Conservation (phyloP, 2,113 vertebrate genomes). For the Ammodytes marinus region DNA sequence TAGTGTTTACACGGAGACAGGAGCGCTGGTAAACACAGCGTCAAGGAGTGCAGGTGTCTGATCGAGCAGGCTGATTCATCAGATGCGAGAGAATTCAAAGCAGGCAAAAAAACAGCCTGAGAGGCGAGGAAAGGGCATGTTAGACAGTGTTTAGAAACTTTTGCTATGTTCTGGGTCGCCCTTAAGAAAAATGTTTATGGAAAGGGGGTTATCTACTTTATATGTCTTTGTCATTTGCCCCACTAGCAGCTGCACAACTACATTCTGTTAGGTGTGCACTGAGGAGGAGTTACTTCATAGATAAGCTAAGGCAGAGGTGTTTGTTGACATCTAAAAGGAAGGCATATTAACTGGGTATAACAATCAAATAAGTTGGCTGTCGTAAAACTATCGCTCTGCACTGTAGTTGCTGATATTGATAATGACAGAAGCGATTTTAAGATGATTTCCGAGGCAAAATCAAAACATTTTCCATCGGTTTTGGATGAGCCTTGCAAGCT, state of each 20-base stretch:
- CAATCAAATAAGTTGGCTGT: background rate
- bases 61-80: constrained; percentile 62
- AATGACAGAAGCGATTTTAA: background rate
- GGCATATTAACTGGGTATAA: background rate
- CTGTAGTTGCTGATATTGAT: background rate
- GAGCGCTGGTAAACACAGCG: constrained; percentile 67
- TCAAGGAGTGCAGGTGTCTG: constrained; percentile 72
- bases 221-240: constrained; percentile 25
- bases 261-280: constrained; percentile 12
- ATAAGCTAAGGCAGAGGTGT: background rate
- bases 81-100: constrained; percentile 35
- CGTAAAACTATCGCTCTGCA: background rate
- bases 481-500: background rate
- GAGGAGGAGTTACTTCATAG: background rate
- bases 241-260: constrained; percentile 8
- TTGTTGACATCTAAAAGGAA: background rate
- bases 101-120: constrained; percentile 18
- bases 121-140: constrained; percentile 15
- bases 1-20: constrained; percentile 72
- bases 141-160: constrained; percentile 17
- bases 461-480: background rate
- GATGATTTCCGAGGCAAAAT: background rate
- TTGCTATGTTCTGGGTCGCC: constrained; percentile 39
- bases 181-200: constrained; percentile 66
- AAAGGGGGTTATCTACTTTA: constrained; percentile 11